Conservation (phyloP, 1,140 invertebrate species). For the Drosophila parvula region DNA sequence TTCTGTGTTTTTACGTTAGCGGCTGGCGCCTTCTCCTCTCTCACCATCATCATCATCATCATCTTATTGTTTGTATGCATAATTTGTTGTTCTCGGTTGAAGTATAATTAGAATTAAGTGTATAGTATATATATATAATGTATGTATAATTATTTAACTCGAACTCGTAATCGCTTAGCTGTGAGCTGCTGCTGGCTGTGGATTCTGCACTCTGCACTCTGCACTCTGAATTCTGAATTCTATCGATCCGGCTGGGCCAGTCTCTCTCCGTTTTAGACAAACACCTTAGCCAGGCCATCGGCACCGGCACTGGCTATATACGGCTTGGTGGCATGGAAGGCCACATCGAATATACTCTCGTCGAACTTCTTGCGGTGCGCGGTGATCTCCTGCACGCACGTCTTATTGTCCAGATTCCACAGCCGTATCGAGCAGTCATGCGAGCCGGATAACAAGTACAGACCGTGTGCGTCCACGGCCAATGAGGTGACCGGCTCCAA, state of each 20-base stretch:
- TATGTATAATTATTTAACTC: constrained; percentile 81
- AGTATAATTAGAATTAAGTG: constrained; percentile 76
- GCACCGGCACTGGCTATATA: constrained; percentile 99
- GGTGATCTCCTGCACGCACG: constrained; percentile 99
- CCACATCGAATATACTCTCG: constrained; percentile 99
- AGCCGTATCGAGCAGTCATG: constrained; percentile 99
- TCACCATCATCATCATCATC: not conserved
- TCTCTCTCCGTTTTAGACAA: constrained; percentile 86
- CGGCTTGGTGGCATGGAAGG: constrained; percentile 99
- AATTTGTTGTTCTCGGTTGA: constrained; percentile 64
- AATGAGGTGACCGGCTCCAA: constrained; percentile 98
- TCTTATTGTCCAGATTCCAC: constrained; percentile 98
- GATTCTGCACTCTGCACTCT: constrained; percentile 23
- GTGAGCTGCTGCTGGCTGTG: constrained; percentile 47
- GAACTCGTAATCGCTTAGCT: constrained; percentile 73
- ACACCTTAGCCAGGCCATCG: constrained; percentile 99
- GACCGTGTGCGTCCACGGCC: constrained; percentile 98
- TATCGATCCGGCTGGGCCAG: constrained; percentile 21
- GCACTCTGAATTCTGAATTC: constrained; percentile 47
- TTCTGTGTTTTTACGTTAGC: constrained; percentile 20
- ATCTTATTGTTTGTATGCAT: constrained; percentile 54
- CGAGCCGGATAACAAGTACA: constrained; percentile 98
- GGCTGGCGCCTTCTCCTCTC: constrained; percentile 13
- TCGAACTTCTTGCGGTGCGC: constrained; percentile 99
- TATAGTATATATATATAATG: constrained; percentile 67